Conservation (phyloP, 1,140 invertebrate species). For the Tetranychus cinnabarinus region DNA sequence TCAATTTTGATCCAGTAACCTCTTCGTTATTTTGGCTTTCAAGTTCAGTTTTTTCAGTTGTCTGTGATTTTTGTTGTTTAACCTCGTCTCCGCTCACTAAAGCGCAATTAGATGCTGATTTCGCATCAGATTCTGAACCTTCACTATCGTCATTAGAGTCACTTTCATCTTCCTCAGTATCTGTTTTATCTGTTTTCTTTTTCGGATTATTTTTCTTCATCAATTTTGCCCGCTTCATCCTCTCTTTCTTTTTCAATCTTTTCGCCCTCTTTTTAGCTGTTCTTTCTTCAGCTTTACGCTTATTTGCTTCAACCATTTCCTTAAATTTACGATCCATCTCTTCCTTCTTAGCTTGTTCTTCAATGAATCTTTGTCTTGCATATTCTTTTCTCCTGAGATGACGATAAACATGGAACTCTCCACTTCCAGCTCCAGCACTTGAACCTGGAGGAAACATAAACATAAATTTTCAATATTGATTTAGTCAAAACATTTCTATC, state of each 20-base stretch:
- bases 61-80: too few species aligned
- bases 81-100: too few species aligned
- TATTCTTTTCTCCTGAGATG: constrained; percentile 83
- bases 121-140: too few species aligned
- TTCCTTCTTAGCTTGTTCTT: constrained; percentile 62
- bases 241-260: constrained; percentile 12
- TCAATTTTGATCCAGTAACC: too few species aligned
- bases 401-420: constrained; percentile 93
- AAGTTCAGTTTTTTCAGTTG: too few species aligned
- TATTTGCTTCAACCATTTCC: constrained; percentile 53
- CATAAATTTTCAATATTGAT: background rate
- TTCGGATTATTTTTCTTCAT: background rate
- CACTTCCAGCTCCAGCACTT: constrained; percentile 89
- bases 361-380: constrained; percentile 71
- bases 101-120: too few species aligned
- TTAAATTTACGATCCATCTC: constrained; percentile 55
- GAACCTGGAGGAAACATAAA: constrained; percentile 27
- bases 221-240: background rate
- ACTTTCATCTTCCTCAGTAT: too few species aligned
- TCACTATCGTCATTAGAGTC: too few species aligned
- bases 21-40: too few species aligned
- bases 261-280: constrained; percentile 66
- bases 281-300: constrained; percentile 41
- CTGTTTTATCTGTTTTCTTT: background rate
- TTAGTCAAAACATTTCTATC: background rate